Evolutionary conservation across 2,888 invertebrate species (phyloP).

Genomic region (Heterodera filipjevi): DNA sequence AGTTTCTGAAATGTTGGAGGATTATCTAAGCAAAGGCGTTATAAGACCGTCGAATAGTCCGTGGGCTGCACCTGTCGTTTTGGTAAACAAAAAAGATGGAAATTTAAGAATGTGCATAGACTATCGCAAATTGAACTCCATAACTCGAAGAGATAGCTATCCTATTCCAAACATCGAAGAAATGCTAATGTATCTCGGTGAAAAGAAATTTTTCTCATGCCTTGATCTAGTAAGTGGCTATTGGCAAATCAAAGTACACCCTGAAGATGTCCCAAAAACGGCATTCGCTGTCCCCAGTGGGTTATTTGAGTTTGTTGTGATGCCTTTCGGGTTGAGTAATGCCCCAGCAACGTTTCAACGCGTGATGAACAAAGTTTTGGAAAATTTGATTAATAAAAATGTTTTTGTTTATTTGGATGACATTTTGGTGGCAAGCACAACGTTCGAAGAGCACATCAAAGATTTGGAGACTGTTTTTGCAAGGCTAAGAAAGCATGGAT

Average conservation of each 20-base stretch:
- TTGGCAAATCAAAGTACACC: slow-evolving; percentile 17
- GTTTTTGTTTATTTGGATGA: slow-evolving; percentile 18
- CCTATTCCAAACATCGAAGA: not conserved
- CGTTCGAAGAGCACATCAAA: not conserved
- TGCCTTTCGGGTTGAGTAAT: slow-evolving; percentile 19
- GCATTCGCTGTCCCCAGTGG: not conserved
- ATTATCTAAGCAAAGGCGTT: slow-evolving; percentile 23
- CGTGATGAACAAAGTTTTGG: not conserved
- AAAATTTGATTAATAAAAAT: not conserved
- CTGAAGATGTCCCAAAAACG: slow-evolving; percentile 12
- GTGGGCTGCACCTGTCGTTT: not conserved
- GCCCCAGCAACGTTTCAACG: slow-evolving; percentile 3
- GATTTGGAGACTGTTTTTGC: slow-evolving; percentile 2
- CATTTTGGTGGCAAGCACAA: not conserved
- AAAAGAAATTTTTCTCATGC: not conserved
- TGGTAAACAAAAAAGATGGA: not conserved
- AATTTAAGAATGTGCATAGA: not conserved
- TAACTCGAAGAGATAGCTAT: not conserved
- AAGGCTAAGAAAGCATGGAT: not conserved
- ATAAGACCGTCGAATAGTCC: not conserved
- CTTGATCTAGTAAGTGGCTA: slow-evolving; percentile 2
- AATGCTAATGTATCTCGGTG: not conserved
- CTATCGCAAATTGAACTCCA: not conserved
- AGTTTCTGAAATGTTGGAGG: slow-evolving; percentile 27
- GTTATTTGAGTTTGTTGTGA: slow-evolving; percentile 2